Percentiles rank a stretch among this genome's conserved stretches.
Evolutionary conservation across 1,140 invertebrate genomes (phyloP).

Genomic region (Lithobius niger): DNA sequence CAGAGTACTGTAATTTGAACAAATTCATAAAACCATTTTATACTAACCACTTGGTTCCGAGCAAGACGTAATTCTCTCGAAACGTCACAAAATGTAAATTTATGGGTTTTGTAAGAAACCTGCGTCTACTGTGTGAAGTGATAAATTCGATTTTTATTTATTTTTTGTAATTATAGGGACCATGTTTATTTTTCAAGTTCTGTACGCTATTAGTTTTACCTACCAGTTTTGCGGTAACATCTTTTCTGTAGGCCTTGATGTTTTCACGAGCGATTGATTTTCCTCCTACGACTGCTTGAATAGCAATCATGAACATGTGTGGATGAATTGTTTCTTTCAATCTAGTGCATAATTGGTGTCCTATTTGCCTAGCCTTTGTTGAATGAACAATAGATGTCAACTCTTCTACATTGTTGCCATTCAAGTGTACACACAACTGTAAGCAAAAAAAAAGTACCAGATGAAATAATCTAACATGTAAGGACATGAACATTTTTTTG

Average conservation of each 20-base stretch:
- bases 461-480: background rate
- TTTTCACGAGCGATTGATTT: slow-evolving; percentile 77
- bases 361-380: slow-evolving; percentile 48
- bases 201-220: too few species aligned
- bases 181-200: too few species aligned
- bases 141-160: too few species aligned
- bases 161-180: too few species aligned
- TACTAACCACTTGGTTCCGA: too few species aligned
- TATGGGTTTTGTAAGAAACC: too few species aligned
- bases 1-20: too few species aligned
- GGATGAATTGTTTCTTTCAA: slow-evolving; percentile 78
- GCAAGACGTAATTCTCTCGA: too few species aligned
- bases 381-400: slow-evolving; percentile 67
- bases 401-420: slow-evolving; percentile 71
- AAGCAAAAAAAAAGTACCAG: slow-evolving; percentile 22
- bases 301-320: slow-evolving; percentile 70
- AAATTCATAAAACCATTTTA: too few species aligned
- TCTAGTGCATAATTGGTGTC: slow-evolving; percentile 53
- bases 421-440: slow-evolving; percentile 64
- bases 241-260: slow-evolving; percentile 74
- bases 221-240: slow-evolving; percentile 86
- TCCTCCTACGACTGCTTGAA: slow-evolving; percentile 70
- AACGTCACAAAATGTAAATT: too few species aligned
- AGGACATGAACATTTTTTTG: background rate
- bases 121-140: too few species aligned